Base-by-base conservation (phyloP, 2,888 invertebrate genomes). In the Pogonocherus hispidulus region DNA sequence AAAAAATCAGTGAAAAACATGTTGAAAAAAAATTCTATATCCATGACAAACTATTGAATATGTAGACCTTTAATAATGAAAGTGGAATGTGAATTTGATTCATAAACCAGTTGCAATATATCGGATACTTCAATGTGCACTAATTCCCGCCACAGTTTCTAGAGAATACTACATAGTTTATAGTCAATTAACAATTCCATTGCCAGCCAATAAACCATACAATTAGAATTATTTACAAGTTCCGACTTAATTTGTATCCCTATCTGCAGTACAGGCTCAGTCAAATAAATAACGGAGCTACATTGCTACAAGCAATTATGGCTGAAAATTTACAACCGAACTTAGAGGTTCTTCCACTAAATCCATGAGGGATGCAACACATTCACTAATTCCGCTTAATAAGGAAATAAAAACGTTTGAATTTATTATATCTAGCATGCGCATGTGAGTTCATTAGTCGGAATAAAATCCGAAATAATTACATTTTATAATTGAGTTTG, bases 161-260 rank as follows among this genome's bases (percentile, higher is more conserved):
- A n/a, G n/a, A n/a, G n/a, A n/a, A n/a, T n/a, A 27, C 27, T 27
- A 8, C 8, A 27, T 8, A 27, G 3, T 27, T 27, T 27, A 2
- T 3, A 41, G 41, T 41, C 41, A 41, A 41, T 41, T 41, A 41
- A 41, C 41, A 41, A 41, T 41, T 41, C 41, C 41, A 41, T 9
- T 41, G 41, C 41, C 9, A 14, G 41, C 16, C 16, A 14, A 41
- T 41, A 41, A 41, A 41, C 14, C n/a, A 41, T 41, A n/a, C n/a
- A 41, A 14, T 14, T 14, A 16, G 41, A 27, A 14, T 41, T 41
- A 41, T 41, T 41, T 41, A 41, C 41, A 41, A 41, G 41, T 41
- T 14, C 41, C 41, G 41, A 41, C 41, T 41, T 41, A 41, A 41
- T 41, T 41, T 41, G 41, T 41, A n/a, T 51, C 51, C 23, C 51